Evolutionary conservation across 2,797 vertebrate species (phyloP).

Genomic region (Bradypodion pumilum): DNA sequence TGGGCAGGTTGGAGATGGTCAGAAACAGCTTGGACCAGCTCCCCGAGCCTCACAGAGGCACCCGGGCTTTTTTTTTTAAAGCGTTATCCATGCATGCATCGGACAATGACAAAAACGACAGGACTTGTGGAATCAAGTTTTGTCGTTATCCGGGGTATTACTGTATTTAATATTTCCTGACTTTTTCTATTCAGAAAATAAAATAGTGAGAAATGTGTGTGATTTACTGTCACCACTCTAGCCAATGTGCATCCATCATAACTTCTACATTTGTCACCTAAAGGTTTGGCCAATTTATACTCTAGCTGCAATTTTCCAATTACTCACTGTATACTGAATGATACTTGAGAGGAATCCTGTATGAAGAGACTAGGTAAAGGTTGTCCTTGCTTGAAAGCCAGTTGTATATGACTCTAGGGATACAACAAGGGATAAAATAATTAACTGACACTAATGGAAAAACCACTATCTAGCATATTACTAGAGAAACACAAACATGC

Average conservation of each 20-base stretch:
- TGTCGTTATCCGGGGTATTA: too few relatives aligned
- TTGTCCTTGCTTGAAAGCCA: too few relatives aligned
- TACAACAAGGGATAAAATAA: too few relatives aligned
- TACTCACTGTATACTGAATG: constrained; percentile 1
- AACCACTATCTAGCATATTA: constrained; percentile 42
- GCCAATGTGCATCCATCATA: background rate
- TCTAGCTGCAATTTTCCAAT: background rate
- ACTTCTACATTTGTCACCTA: background rate
- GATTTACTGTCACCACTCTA: background rate
- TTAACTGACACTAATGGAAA: constrained; percentile 32
- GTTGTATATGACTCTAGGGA: too few relatives aligned
- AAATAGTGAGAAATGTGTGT: background rate
- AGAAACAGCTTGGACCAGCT: too few relatives aligned
- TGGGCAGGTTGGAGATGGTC: too few relatives aligned
- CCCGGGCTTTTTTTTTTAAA: too few relatives aligned
- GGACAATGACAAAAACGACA: too few relatives aligned
- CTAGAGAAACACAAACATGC: constrained; percentile 14
- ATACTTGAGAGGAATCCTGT: background rate
- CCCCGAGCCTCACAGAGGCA: too few relatives aligned
- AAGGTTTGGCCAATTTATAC: background rate
- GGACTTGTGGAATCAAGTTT: too few relatives aligned
- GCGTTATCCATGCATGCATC: too few relatives aligned
- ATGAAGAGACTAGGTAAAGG: background rate
- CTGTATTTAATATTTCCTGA: background rate
- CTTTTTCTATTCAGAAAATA: background rate